A percentile compares a stretch with the other conserved stretches of the same genome.
phyloP scores from a whole-genome alignment of 2,888 invertebrate genomes.

The Ormyrus rosae region DNA sequence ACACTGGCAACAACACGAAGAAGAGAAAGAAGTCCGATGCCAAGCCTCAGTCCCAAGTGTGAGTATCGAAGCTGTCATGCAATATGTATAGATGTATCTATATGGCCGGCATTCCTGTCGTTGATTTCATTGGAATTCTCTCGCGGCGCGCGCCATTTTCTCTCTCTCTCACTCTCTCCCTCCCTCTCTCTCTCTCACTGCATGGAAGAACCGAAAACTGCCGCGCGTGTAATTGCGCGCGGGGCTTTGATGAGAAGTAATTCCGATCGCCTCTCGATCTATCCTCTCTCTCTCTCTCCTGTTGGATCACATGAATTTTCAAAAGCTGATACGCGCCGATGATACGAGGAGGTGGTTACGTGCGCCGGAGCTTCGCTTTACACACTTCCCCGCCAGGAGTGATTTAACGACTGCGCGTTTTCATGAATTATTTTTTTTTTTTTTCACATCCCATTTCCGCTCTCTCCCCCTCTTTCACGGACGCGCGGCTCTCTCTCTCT shows the following conservation, averaged over 20 bases:
- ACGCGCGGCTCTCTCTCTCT: no score
- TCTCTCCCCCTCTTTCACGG: no score
- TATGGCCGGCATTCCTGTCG: constrained; percentile 1
- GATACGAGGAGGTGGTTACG: background rate
- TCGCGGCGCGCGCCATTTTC: background rate
- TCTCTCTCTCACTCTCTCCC: no score
- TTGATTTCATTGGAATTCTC: constrained; percentile 19
- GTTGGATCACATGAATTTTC: constrained; percentile 1
- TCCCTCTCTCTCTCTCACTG: no score
- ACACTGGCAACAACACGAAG: constrained; percentile 80
- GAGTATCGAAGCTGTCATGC: constrained; percentile 68
- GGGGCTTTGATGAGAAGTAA: background rate
- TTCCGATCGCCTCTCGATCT: constrained; percentile 13
- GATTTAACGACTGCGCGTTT: background rate
- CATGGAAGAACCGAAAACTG: no score
- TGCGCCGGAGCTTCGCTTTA: background rate
- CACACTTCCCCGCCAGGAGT: background rate
- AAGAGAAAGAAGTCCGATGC: constrained; percentile 81
- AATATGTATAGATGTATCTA: background rate
- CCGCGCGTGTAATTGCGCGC: background rate
- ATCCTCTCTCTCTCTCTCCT: background rate
- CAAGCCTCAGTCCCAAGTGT: constrained; percentile 81
- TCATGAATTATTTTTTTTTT: background rate
- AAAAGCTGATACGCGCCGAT: background rate
- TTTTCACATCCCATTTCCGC: background rate